Conservation (phyloP, 2,797 vertebrate genomes). For the Kryptopterus vitreolus region DNA sequence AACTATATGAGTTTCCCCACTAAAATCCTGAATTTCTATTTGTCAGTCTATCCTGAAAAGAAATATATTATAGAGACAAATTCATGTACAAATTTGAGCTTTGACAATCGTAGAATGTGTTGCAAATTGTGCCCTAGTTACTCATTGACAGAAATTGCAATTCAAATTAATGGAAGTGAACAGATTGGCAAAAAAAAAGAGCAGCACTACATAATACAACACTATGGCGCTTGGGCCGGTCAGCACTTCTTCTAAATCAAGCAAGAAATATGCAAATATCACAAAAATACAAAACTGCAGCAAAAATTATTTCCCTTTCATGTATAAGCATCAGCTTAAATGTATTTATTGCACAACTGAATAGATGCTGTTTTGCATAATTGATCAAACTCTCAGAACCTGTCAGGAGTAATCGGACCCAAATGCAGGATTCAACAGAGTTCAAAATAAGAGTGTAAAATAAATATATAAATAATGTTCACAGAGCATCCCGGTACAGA, state of each 20-base stretch:
- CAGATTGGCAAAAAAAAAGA: neutral
- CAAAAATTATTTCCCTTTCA: neutral
- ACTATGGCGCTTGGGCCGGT: neutral
- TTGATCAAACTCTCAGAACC: too few species aligned
- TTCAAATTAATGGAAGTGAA: neutral
- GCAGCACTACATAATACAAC: neutral
- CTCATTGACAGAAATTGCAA: neutral
- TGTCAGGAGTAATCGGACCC: too few species aligned
- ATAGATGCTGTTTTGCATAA: too few species aligned
- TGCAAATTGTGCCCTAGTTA: neutral
- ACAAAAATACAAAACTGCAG: neutral
- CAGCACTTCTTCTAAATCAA: neutral
- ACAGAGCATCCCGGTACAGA: too few species aligned
- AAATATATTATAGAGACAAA: neutral
- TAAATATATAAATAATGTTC: too few species aligned
- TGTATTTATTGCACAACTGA: too few species aligned
- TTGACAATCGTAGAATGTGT: neutral
- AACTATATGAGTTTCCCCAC: neutral
- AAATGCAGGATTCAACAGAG: too few species aligned
- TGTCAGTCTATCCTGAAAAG: neutral
- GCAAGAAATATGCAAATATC: neutral
- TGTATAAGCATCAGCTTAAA: too few species aligned
- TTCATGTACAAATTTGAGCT: neutral
- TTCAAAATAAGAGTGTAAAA: too few species aligned
- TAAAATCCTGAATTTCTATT: neutral